phyloP scores from a whole-genome alignment of 2,888 invertebrate species.

The Parelbella ahira region DNA sequence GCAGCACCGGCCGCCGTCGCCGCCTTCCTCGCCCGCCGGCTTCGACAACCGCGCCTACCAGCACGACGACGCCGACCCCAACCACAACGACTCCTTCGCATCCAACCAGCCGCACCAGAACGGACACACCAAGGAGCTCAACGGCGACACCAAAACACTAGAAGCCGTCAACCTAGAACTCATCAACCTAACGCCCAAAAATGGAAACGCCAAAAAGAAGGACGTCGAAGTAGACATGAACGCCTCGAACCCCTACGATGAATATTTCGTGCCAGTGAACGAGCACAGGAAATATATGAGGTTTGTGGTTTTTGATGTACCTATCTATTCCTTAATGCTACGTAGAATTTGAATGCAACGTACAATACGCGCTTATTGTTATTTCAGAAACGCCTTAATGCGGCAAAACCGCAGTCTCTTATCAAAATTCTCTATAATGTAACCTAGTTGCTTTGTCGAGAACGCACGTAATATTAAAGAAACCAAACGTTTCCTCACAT shows the following conservation, averaged over 20 bases:
- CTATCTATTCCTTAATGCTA: slow-evolving; percentile 1
- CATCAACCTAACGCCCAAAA: slow-evolving; percentile 84
- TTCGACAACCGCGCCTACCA: slow-evolving; percentile 74
- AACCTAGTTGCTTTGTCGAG: slow-evolving; percentile 2
- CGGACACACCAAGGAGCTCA: slow-evolving; percentile 63
- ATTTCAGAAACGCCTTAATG: slow-evolving; percentile 6
- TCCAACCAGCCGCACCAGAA: slow-evolving; percentile 59
- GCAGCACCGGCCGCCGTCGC: slow-evolving; percentile 68
- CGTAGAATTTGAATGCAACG: background rate
- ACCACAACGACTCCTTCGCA: slow-evolving; percentile 76
- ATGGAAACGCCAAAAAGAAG: slow-evolving; percentile 82
- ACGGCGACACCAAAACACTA: slow-evolving; percentile 66
- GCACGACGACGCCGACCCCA: slow-evolving; percentile 64
- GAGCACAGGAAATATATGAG: slow-evolving; percentile 92
- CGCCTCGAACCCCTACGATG: slow-evolving; percentile 87
- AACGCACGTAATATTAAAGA: too few species aligned
- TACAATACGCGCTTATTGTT: slow-evolving; percentile 19
- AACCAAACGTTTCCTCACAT: too few species aligned
- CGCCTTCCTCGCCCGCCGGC: slow-evolving; percentile 54
- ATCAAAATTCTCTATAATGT: slow-evolving; percentile 10
- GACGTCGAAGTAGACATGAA: slow-evolving; percentile 83
- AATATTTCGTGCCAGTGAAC: slow-evolving; percentile 92
- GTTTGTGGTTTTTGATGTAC: slow-evolving; percentile 53
- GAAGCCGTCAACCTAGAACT: slow-evolving; percentile 91
- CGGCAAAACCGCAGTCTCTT: slow-evolving; percentile 9